Evolutionary conservation across 30 jellyfish, hydroid and myxozoan genomes (phyloP), one percentile per base, ranked within the genome.

Genomic region (Rhopilema esculentum): DNA sequence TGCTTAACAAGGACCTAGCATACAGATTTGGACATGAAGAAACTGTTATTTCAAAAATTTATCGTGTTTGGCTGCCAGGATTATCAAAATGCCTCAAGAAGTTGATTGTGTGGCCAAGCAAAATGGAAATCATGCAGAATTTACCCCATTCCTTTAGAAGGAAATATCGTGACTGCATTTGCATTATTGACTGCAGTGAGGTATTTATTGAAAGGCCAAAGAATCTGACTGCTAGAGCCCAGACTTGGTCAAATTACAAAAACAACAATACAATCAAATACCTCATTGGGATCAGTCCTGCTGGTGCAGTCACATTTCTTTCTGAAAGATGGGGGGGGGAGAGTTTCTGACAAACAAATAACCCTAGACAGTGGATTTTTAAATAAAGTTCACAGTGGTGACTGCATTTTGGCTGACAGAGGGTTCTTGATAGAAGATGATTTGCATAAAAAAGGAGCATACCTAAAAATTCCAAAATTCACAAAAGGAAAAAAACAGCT

Each of bases 361-460:
- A 68, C 86, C 26, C 22, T 67, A 48, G 25, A 66, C 29, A 16
- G 72, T 62, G 91, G 91, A 19, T 81, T 81, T 67, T 68, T 81
- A 29, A 87, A 81, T 53, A 81, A 57, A 48, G 64, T 81, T n/a
- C 24, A 63, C 15, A 1, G 27, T 81, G 91, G 86, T 64, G 91
- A 81, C 86, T 81, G 91, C 48, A 81, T 81, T 16, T 28, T 81
- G 79, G 91, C 88, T 31, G 91, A 81, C 40, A 27, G 91, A 52
- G 93, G 94, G 8, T 88, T 88, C 71, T 12, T 64, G 20, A 27
- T 88, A 8, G 88, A 40, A 68, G 95, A 88, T 24, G 96, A 88
- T 33, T 0, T 88, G 16, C 89, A n/a, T n/a, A n/a, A n/a, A n/a
- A n/a, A n/a, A n/a, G n/a, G n/a, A n/a, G n/a, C n/a, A n/a, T n/a